Evolutionary conservation across 2,113 vertebrate genomes (phyloP).

Genomic region (Rana temporaria): DNA sequence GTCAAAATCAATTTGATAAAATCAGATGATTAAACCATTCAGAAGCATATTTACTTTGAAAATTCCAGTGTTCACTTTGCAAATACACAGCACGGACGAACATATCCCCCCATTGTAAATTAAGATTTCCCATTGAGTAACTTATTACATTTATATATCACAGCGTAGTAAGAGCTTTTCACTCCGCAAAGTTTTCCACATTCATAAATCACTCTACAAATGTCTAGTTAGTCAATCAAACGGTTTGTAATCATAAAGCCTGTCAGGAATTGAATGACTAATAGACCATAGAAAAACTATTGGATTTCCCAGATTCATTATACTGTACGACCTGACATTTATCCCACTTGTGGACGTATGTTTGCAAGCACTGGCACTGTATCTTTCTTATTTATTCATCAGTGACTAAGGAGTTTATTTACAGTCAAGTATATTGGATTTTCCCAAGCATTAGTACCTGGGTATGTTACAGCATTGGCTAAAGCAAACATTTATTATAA

Average conservation of each 20-base stretch:
- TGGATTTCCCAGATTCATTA: slow-evolving; percentile 85
- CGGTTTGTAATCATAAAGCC: slow-evolving; percentile 97
- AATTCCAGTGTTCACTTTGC: slow-evolving; percentile 72
- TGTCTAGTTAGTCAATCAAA: slow-evolving; percentile 98
- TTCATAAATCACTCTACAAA: slow-evolving; percentile 91
- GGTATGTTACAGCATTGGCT: background rate
- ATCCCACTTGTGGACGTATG: slow-evolving; percentile 68
- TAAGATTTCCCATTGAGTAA: slow-evolving; percentile 47
- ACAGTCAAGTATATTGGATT: slow-evolving; percentile 17
- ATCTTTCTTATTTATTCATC: slow-evolving; percentile 28
- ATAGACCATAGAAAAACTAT: slow-evolving; percentile 89
- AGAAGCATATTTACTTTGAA: slow-evolving; percentile 71
- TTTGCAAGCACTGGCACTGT: slow-evolving; percentile 18
- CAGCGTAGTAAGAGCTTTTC: slow-evolving; percentile 68
- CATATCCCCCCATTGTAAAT: background rate
- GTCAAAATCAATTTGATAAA: background rate
- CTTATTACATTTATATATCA: slow-evolving; percentile 75
- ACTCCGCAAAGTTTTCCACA: slow-evolving; percentile 77
- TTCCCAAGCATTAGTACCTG: background rate
- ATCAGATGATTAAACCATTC: slow-evolving; percentile 66
- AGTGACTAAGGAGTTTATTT: slow-evolving; percentile 13
- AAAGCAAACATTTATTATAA: too few relatives aligned
- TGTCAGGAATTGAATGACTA: slow-evolving; percentile 95
- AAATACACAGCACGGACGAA: background rate
- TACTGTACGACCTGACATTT: slow-evolving; percentile 77